Evolutionary conservation across 2,888 invertebrate genomes (phyloP), one percentile per base, ranked within the genome.

Genomic region (Lasiommata megera): DNA sequence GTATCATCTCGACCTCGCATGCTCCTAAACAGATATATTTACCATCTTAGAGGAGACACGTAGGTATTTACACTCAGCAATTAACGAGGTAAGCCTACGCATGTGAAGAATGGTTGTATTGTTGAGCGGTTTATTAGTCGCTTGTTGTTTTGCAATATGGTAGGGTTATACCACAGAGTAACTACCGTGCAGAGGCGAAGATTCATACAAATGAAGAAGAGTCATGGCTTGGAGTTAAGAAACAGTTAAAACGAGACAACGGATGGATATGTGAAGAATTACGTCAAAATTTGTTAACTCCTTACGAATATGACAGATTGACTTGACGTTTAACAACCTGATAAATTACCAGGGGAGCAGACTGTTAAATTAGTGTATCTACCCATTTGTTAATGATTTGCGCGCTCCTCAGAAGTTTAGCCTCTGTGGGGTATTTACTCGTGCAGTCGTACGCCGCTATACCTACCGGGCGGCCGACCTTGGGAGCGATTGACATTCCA

Each of bases 401-500:
- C 34, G 34, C 34, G 34, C 9, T 11, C 34, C 9, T 3, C 11
- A 34, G 34, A 34, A 34, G 23, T 23, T 23, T 5, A 23, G 11
- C 34, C 1, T 34, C 34, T 34, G 34, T 11, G 34, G 34, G 34
- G 11, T 34, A 34, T 34, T 11, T 34, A 34, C 34, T 34, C 34
- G 11, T 11, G 34, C 9, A 31, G 31, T 11, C 11, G 11, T 46
- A 31, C 31, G 9, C 16, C 29, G 46, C 6, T 28, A 43, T 23
- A n/a, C 12, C 43, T 46, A 79, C 69, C 18, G 65, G 75, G 75
- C 66, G 70, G 79, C 65, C 67, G 81, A 76, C 88, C 87, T 88
- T 87, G 84, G 73, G 61, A 58, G 60, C 73, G 73, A 68, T 77
- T 84, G 80, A 80, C 85, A 86, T 85, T 80, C 84, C 84, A 80